Evolutionary conservation across 2,113 vertebrate genomes (phyloP).

Genomic region (Lepisosteus osseus): DNA sequence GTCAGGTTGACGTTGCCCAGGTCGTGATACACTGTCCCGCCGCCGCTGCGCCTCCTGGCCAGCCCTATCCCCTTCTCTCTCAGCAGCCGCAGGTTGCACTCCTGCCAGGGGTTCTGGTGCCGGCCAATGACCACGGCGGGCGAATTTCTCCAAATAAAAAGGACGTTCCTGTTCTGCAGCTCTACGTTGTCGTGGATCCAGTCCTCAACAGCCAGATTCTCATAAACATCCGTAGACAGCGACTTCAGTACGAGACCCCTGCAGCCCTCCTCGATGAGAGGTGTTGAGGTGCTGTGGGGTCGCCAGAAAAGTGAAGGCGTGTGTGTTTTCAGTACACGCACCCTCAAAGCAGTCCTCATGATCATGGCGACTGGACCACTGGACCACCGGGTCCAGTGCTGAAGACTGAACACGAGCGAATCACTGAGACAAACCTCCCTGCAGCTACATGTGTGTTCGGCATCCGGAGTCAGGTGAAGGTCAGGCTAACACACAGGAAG

Average conservation of each 20-base stretch:
- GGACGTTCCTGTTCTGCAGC: constrained; percentile 59
- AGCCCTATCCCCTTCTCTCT: constrained; percentile 69
- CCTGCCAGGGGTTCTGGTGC: constrained; percentile 95
- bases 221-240: constrained; percentile 72
- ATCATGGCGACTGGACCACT: constrained; percentile 11
- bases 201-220: constrained; percentile 91
- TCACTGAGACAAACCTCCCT: no score
- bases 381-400: no score
- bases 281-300: constrained; percentile 15
- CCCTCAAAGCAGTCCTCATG: not conserved
- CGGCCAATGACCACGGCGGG: constrained; percentile 86
- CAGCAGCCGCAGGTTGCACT: constrained; percentile 77
- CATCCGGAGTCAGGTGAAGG: no score
- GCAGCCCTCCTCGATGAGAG: constrained; percentile 25
- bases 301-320: constrained; percentile 1
- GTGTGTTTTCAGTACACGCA: constrained; percentile 5
- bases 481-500: no score
- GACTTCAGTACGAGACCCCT: constrained; percentile 75
- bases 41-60: constrained; percentile 88
- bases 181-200: constrained; percentile 87
- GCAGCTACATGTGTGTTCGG: no score
- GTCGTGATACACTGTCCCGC: constrained; percentile 92
- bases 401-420: no score
- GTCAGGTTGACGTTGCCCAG: constrained; percentile 94
- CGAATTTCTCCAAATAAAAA: constrained; percentile 86